A percentile compares a stretch with the other conserved stretches of the same genome.
Evolutionary conservation across 1,140 invertebrate species (phyloP).

Genomic region (Bombus sibiricus): DNA sequence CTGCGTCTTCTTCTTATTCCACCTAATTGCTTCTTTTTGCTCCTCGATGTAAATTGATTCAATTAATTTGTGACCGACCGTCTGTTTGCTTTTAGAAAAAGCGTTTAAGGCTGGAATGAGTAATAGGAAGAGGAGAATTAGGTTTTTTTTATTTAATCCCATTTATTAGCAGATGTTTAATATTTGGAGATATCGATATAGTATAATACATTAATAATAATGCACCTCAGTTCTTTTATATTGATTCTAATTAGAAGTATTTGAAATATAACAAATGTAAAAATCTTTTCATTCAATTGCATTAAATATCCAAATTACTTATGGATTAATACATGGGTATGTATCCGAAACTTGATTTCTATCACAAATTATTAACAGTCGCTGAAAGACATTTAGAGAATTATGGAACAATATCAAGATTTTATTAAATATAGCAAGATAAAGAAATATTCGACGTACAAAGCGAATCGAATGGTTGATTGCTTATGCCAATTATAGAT

Average conservation of each 20-base stretch:
- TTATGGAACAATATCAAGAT: not conserved
- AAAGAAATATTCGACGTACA: not conserved
- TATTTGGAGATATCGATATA: no score
- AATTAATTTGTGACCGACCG: not conserved
- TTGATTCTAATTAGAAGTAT: no score
- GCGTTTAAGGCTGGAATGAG: no score
- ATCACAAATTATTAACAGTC: not conserved
- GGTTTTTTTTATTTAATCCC: not conserved
- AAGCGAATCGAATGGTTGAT: not conserved
- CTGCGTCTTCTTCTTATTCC: not conserved
- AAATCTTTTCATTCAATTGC: no score
- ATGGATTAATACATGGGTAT: no score
- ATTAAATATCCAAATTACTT: no score
- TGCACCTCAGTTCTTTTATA: no score
- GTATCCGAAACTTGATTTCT: not conserved
- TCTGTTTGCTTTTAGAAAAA: not conserved
- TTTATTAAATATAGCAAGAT: not conserved
- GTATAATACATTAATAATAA: no score
- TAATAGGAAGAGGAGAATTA: not conserved
- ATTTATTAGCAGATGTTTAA: not conserved
- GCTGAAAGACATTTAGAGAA: not conserved
- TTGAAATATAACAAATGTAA: no score
- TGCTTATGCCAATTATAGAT: conserved; percentile 41
- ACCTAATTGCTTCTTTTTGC: not conserved
- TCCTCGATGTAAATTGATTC: not conserved